These are phyloP conservation scores for Bos taurus DNA, from an alignment of 2,113 vertebrate genomes.

Conservation along the genomic window DNA sequence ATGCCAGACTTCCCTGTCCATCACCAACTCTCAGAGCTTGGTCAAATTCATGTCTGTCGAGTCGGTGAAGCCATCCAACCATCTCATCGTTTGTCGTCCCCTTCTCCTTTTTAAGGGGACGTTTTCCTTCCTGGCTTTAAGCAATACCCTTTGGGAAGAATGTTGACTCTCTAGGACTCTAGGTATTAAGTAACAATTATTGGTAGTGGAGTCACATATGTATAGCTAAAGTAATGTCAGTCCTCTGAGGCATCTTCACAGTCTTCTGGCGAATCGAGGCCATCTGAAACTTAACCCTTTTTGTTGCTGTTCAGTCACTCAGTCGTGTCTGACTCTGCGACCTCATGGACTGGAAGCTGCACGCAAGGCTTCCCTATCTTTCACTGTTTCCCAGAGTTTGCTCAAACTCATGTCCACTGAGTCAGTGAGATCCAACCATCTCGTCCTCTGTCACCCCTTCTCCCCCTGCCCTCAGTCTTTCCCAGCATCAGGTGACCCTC, in stretches of 20 bases:
- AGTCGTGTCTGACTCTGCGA: not conserved
- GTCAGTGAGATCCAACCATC: not conserved
- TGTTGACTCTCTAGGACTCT: not conserved
- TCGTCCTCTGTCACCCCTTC: not conserved
- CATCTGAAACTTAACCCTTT: not conserved
- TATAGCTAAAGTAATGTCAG: not conserved
- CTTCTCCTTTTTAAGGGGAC: not conserved
- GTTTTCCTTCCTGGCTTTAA: not conserved
- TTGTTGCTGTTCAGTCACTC: not conserved
- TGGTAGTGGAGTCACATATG: fast-evolving
- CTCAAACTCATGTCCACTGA: not conserved
- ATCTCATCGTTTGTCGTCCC: not conserved
- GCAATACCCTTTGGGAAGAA: not conserved
- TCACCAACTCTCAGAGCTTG: not conserved
- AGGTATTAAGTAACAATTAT: not conserved
- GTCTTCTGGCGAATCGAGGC: not conserved
- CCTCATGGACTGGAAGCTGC: not conserved
- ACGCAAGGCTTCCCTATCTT: not conserved
- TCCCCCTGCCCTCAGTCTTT: not conserved
- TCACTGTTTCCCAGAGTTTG: not conserved
- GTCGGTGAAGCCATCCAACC: not conserved
- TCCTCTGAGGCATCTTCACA: not conserved
- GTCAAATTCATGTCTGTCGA: not conserved
- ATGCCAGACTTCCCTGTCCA: not conserved
- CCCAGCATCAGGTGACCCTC: not conserved